Base-by-base conservation (phyloP, 2,888 invertebrate genomes). In the Nowickia ferox region DNA sequence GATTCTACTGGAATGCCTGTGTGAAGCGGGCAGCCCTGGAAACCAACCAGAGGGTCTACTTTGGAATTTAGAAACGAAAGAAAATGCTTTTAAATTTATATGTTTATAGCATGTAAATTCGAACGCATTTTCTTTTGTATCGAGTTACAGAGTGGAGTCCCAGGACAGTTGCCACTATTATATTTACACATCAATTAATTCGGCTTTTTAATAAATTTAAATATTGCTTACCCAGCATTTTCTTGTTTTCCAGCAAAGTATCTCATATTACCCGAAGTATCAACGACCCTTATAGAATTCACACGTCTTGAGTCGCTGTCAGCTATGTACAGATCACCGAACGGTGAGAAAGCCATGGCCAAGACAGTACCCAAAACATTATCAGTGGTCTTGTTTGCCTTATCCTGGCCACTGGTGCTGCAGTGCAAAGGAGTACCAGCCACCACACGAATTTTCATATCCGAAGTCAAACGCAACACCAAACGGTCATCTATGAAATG, bases 401-500 rank as follows among this genome's bases (percentile, higher is more conserved):
- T 93, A 66, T 93, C 94, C 40, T 98, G 97, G 0, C 88, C 91
- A 66, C 89, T 91, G 5, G 93, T 93, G 88, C 94, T 95, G 91
- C 98, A 99, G 92, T 98, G 98, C 42, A 98, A 94, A 15, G 98
- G 98, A 75, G 97, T 96, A n/a, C 99, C 99, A 63, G 98, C 98
- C 2, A 98, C 97, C 0, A 98, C 97, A 91, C 97, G 96, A 44
- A 97, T 96, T 93, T 97, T 97, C 94, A 97, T 96, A 91, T 98
- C 98, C 30, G 96, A 96, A 0, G 98, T 98, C 66, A 99, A 94
- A 91, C 97, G 97, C 46, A 98, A 93, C 2, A 99, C 97, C 63
- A 98, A 95, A 89, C 98, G 95, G 91, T 98, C 98, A 92, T 99
- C 99, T 88, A 99, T 97, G 89, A 99, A 98, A 92, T 99, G 98